phyloP scores from a whole-genome alignment of 2,888 invertebrate species.

The Cylloceria caligata region DNA sequence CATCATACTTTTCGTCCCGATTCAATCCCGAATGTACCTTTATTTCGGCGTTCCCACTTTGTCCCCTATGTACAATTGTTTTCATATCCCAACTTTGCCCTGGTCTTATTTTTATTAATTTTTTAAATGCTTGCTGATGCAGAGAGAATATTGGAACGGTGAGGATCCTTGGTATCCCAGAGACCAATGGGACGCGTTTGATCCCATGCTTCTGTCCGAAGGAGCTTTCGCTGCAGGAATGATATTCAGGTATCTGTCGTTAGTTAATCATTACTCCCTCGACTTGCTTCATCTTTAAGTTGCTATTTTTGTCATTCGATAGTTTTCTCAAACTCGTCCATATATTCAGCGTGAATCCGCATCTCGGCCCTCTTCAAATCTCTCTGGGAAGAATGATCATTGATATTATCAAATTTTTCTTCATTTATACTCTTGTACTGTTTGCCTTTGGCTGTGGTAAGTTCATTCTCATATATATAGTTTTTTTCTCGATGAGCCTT shows the following conservation, averaged over 20 bases:
- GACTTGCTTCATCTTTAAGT: background rate
- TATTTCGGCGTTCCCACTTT: no score
- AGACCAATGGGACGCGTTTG: constrained; percentile 97
- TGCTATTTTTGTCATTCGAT: constrained; percentile 63
- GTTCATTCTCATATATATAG: constrained; percentile 71
- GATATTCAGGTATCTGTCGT: constrained; percentile 91
- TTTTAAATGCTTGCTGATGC: constrained; percentile 59
- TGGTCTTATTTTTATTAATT: no score
- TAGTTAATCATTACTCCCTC: background rate
- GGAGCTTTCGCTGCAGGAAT: constrained; percentile 98
- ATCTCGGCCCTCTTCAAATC: constrained; percentile 97
- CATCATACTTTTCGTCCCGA: no score
- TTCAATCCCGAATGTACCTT: no score
- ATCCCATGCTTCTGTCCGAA: constrained; percentile 97
- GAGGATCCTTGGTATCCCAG: constrained; percentile 94
- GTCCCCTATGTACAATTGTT: no score
- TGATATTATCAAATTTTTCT: constrained; percentile 98
- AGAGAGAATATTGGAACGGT: constrained; percentile 90
- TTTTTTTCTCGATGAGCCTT: background rate
- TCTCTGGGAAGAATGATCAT: constrained; percentile 97
- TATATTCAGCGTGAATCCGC: constrained; percentile 98
- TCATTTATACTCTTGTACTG: constrained; percentile 95
- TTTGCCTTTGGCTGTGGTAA: constrained; percentile 98
- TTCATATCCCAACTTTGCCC: no score
- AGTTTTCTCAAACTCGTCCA: constrained; percentile 98